Base-by-base conservation (phyloP, 2,888 invertebrate species). In the Drosophila longiperda region DNA sequence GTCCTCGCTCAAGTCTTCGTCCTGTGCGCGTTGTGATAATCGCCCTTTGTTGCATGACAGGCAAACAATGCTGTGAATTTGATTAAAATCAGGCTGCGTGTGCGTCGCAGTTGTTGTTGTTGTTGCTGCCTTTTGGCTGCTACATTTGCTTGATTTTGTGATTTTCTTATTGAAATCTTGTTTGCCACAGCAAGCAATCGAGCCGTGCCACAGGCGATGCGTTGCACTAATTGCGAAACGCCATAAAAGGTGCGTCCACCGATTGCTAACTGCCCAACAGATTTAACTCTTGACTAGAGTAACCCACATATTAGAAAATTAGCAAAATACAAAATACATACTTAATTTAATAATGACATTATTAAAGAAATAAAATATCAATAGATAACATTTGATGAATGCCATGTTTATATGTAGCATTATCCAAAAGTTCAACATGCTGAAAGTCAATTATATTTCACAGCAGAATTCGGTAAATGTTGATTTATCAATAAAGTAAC, bases 11-110 rank as follows among this genome's bases (percentile, higher is more conserved):
- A 29, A 55, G 29, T 38, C 48, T 40, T 69, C 67, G 82, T 80
- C 86, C 85, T 87, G 45, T 23, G 79, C 75, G 87, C 86, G 77
- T 74, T 75, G 75, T 82, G 84, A 91, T 91, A 90, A 90, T 91
- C 90, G 91, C 77, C 66, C 80, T 74, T 67, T 72, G 70, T 78
- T 80, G 82, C 85, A 89, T 91, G 90, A 91, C 91, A 89, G 90
- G 82, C 89, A 91, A 90, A 90, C 90, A 90, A 90, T 90, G 90
- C 90, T 90, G 91, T 90, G 91, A 90, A 91, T 91, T 90, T 89
- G 90, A 90, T 90, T 90, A 91, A 85, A 91, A 90, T 90, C 90
- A 83, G 85, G 63, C 81, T 82, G 83, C 81, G 86, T 87, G 88
- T 80, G 78, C 75, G 77, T 81, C 78, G 62, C 64, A 73, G 75